These are phyloP conservation scores for Daboia siamensis DNA, from an alignment of 2,113 vertebrate genomes.

Conservation along the genomic window DNA sequence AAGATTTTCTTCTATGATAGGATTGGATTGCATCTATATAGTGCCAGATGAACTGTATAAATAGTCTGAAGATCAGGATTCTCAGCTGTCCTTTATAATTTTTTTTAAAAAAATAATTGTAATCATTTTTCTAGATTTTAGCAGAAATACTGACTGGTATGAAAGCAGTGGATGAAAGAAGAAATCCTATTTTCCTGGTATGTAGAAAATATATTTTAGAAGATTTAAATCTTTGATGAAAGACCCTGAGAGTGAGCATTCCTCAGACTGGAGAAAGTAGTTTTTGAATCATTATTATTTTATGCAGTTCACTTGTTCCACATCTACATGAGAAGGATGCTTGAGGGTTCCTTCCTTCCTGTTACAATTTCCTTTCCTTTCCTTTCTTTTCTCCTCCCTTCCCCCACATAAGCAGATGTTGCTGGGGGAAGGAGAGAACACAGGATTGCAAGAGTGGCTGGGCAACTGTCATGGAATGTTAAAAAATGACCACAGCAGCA, in stretches of 20 bases:
- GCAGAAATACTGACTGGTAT: slow-evolving; percentile 73
- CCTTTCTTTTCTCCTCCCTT: no score
- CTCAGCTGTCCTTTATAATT: background rate
- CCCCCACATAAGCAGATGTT: background rate
- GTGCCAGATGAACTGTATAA: background rate
- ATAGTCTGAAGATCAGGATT: background rate
- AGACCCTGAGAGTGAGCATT: background rate
- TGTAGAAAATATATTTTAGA: slow-evolving; percentile 24
- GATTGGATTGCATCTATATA: background rate
- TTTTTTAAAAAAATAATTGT: background rate
- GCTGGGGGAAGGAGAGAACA: background rate
- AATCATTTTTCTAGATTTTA: slow-evolving; percentile 64
- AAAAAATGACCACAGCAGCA: background rate
- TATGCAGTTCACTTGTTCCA: background rate
- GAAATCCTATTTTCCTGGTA: slow-evolving; percentile 71
- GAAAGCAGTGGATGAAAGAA: slow-evolving; percentile 66
- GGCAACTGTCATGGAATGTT: background rate
- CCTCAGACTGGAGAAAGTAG: background rate
- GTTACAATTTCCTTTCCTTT: background rate
- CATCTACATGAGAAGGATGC: background rate
- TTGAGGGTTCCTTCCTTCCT: background rate
- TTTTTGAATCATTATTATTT: background rate
- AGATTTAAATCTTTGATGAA: background rate
- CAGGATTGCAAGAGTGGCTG: background rate
- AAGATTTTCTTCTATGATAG: background rate